phyloP scores from a whole-genome alignment of 23 tunicate genomes.

The Trididemnum nubilum region DNA sequence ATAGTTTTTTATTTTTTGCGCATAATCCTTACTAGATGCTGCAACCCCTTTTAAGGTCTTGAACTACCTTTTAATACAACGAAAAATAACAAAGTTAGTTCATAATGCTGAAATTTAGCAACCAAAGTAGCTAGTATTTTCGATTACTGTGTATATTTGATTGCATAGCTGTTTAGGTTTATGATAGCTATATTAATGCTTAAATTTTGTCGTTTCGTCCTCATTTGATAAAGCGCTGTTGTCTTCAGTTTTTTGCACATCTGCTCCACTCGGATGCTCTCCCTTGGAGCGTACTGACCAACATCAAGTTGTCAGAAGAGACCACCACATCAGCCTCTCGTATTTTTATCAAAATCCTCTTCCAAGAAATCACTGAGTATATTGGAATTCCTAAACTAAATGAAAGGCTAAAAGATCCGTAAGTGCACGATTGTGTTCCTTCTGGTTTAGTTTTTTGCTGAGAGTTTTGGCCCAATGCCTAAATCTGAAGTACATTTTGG shows the following conservation, averaged over 20 bases:
- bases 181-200: background rate
- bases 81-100: background rate
- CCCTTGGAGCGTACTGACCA: constrained; percentile 86
- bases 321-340: constrained; percentile 87
- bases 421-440: constrained; percentile 13
- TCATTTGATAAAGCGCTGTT: background rate
- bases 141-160: background rate
- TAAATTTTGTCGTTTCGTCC: too few species aligned
- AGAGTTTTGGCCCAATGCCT: background rate
- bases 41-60: too few species aligned
- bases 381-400: constrained; percentile 82
- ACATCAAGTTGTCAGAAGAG: constrained; percentile 74
- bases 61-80: background rate
- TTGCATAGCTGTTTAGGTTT: background rate
- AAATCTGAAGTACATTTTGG: too few species aligned
- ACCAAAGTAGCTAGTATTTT: background rate
- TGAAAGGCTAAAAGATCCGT: constrained; percentile 83
- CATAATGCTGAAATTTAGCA: background rate
- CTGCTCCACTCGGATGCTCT: constrained; percentile 83
- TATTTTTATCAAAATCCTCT: constrained; percentile 88
- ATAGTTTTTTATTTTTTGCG: too few species aligned
- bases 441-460: background rate
- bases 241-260: constrained; percentile 82
- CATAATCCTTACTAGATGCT: too few species aligned
- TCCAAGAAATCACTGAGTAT: constrained; percentile 89